Conservation (phyloP, 2,113 vertebrate genomes). For the Saccopteryx leptura region DNA sequence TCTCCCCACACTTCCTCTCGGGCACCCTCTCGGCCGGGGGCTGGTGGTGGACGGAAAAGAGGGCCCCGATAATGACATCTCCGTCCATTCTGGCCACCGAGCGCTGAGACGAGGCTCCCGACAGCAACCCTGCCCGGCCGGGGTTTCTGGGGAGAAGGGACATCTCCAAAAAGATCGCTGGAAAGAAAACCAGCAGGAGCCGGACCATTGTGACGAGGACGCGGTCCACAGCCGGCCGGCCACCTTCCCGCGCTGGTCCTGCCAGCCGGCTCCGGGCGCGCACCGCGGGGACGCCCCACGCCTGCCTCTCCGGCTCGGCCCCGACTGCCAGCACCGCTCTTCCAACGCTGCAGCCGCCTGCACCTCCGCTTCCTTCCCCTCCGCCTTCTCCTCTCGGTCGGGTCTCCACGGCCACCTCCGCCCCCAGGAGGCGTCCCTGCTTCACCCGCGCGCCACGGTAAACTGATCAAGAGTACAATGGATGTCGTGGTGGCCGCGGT, state of each 20-base stretch:
- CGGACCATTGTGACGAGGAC: conserved; percentile 92
- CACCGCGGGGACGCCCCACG: neutral
- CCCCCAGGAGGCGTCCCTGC: conserved; percentile 67
- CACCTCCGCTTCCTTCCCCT: conserved; percentile 6
- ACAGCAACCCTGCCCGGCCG: conserved; percentile 88
- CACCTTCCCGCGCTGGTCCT: conserved; percentile 76
- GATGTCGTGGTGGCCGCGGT: conserved; percentile 69
- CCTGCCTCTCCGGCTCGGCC: neutral
- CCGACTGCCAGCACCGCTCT: neutral
- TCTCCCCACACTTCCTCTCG: conserved; percentile 98
- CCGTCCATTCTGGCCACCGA: conserved; percentile 98
- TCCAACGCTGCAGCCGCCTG: neutral
- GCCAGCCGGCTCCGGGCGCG: conserved; percentile 73
- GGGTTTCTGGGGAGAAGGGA: conserved; percentile 87
- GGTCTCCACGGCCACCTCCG: conserved; percentile 39
- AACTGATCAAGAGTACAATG: conserved; percentile 57
- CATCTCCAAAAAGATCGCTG: conserved; percentile 89
- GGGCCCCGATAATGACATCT: conserved; percentile 98
- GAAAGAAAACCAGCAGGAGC: conserved; percentile 89
- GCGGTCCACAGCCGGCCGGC: conserved; percentile 86
- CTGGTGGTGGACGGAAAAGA: conserved; percentile 99
- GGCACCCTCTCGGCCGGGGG: conserved; percentile 98
- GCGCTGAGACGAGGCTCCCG: conserved; percentile 91
- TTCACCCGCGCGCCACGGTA: conserved; percentile 70
- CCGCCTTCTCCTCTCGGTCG: conserved; percentile 32